Evolutionary conservation across 2,888 invertebrate species (phyloP).

Genomic region (Camptogramma bilineatum): DNA sequence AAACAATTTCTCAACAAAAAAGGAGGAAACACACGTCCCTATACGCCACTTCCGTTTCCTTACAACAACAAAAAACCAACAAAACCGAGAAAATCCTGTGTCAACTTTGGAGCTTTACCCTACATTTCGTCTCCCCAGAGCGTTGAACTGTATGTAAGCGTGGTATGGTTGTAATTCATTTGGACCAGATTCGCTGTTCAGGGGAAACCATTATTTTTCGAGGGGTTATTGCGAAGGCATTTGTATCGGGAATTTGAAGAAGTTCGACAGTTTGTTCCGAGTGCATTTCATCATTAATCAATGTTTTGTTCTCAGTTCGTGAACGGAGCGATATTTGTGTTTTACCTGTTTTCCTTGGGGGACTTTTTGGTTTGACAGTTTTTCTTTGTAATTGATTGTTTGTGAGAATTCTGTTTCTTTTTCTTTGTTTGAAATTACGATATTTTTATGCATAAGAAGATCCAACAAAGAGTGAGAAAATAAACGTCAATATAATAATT

Average conservation of each 20-base stretch:
- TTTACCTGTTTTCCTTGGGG: slow-evolving; percentile 75
- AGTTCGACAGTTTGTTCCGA: slow-evolving; percentile 85
- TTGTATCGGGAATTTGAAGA: slow-evolving; percentile 84
- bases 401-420: slow-evolving; percentile 46
- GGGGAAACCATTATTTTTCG: slow-evolving; percentile 84
- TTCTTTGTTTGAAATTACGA: slow-evolving; percentile 14
- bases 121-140: slow-evolving; percentile 43
- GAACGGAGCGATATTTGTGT: slow-evolving; percentile 69
- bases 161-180: slow-evolving; percentile 44
- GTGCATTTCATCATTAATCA: slow-evolving; percentile 85
- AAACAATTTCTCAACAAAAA: slow-evolving; percentile 85
- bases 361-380: slow-evolving; percentile 74
- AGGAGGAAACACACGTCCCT: slow-evolving; percentile 81
- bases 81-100: slow-evolving; percentile 75
- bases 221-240: slow-evolving; percentile 80
- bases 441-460: not conserved
- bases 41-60: slow-evolving; percentile 78
- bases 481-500: too few species aligned
- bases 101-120: slow-evolving; percentile 64
- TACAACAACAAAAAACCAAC: slow-evolving; percentile 76
- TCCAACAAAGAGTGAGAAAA: not conserved
- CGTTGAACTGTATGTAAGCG: slow-evolving; percentile 24
- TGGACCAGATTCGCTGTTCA: slow-evolving; percentile 31
- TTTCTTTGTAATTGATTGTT: slow-evolving; percentile 80
- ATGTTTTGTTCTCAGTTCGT: slow-evolving; percentile 77